These are phyloP conservation scores for Plusia festucae DNA, from an alignment of 2,888 invertebrate genomes.

Conservation along the genomic window DNA sequence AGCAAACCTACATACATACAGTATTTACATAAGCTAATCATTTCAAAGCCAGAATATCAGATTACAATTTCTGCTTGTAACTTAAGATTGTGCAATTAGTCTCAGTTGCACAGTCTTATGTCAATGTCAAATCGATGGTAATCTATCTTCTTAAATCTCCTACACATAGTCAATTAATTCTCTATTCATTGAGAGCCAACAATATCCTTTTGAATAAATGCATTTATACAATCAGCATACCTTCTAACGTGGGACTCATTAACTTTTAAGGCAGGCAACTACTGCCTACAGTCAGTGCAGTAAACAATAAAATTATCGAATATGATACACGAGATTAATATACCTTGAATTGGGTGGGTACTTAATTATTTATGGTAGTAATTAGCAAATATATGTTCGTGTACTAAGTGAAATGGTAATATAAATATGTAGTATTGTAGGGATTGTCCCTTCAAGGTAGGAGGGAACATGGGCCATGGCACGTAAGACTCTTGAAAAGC, in stretches of 20 bases:
- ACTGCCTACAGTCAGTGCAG: too few relatives aligned
- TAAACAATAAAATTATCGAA: too few relatives aligned
- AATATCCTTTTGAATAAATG: constrained; percentile 50
- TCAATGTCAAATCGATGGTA: constrained; percentile 6
- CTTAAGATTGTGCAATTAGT: constrained; percentile 5
- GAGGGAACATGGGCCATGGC: too few relatives aligned
- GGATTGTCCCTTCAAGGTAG: too few relatives aligned
- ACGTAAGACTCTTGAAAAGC: too few relatives aligned
- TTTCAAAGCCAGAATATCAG: not conserved
- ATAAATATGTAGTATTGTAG: too few relatives aligned
- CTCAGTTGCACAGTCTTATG: constrained; percentile 6
- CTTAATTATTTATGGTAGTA: too few relatives aligned
- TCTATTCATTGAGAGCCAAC: constrained; percentile 25
- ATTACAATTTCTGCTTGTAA: not conserved
- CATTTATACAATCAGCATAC: constrained; percentile 40
- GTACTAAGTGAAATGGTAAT: too few relatives aligned
- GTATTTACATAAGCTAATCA: not conserved
- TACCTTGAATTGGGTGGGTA: too few relatives aligned
- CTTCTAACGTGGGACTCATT: constrained; percentile 5
- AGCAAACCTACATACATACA: too few relatives aligned
- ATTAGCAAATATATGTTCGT: too few relatives aligned
- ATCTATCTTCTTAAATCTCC: constrained; percentile 33
- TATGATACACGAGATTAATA: too few relatives aligned
- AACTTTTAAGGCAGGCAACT: not conserved
- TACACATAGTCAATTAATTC: constrained; percentile 39